These are phyloP conservation scores for Acrocephalus scirpaceus DNA, from an alignment of 2,797 vertebrate species.

Conservation along the genomic window DNA sequence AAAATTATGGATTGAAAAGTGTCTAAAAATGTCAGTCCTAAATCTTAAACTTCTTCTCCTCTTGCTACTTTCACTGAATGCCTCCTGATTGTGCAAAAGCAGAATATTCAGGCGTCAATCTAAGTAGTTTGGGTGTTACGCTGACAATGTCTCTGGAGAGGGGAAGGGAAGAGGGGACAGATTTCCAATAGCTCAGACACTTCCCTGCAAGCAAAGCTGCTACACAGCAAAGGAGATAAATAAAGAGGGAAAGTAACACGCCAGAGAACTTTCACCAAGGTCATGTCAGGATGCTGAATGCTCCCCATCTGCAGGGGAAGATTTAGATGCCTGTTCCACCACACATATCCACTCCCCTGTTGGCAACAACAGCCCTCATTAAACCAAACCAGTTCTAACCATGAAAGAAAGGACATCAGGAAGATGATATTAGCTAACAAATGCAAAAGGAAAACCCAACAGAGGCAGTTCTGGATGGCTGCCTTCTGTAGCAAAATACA, in stretches of 20 bases:
- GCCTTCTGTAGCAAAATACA: not conserved
- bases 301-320: conserved; percentile 28
- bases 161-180: conserved; percentile 51
- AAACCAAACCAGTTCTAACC: conserved; percentile 16
- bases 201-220: conserved; percentile 45
- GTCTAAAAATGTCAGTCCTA: not conserved
- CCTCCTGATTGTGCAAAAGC: conserved; percentile 46
- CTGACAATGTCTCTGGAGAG: conserved; percentile 38
- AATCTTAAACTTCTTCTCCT: not conserved
- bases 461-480: not conserved
- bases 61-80: conserved; percentile 29
- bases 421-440: not conserved
- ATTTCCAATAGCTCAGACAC: conserved; percentile 47
- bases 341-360: not conserved
- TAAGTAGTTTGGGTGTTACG: conserved; percentile 19
- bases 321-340: not conserved
- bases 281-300: conserved; percentile 46
- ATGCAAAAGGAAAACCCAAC: not conserved
- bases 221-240: conserved; percentile 42
- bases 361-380: conserved; percentile 29
- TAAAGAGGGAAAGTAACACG: conserved; percentile 12
- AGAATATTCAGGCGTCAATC: conserved; percentile 24
- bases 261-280: conserved; percentile 43
- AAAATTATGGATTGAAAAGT: not conserved
- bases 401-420: not conserved